Evolutionary conservation across 2,888 invertebrate species (phyloP).

Genomic region (Bellardia bayeri): DNA sequence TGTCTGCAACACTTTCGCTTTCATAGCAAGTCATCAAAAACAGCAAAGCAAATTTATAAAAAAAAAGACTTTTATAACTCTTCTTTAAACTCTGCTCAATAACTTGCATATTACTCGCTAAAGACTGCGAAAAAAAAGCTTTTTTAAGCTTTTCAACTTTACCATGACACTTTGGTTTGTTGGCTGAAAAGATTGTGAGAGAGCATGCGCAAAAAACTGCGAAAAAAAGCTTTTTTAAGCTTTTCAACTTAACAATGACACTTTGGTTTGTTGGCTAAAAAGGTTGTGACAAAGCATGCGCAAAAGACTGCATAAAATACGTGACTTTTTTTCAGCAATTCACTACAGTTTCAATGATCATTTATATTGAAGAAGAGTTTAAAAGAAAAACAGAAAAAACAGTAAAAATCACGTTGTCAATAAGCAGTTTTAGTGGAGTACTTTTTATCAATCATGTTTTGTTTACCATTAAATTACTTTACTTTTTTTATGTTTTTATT

Average conservation of each 20-base stretch:
- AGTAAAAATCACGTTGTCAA: conserved; percentile 1
- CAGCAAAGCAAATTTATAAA: neutral
- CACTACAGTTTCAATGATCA: conserved; percentile 45
- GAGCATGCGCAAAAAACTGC: neutral
- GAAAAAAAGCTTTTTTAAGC: conserved; percentile 49
- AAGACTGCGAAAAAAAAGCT: conserved; percentile 42
- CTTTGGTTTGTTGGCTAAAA: conserved; percentile 31
- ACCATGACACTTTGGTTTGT: conserved; percentile 50
- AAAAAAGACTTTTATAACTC: neutral
- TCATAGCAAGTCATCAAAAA: conserved; percentile 39
- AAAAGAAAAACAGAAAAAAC: neutral
- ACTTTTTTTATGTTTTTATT: neutral
- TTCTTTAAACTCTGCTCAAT: neutral
- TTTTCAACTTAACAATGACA: conserved; percentile 49
- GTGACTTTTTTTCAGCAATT: conserved; percentile 62
- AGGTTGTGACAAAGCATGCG: conserved; percentile 46
- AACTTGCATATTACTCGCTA: neutral
- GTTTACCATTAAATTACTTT: neutral
- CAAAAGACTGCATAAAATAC: conserved; percentile 57
- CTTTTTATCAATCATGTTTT: neutral
- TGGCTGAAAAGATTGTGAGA: conserved; percentile 27
- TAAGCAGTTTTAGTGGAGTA: neutral
- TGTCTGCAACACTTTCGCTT: conserved; percentile 63
- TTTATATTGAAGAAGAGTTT: conserved; percentile 29
- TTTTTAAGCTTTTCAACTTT: conserved; percentile 30